Evolutionary conservation across 2,113 vertebrate genomes (phyloP).

Genomic region (Benitochromis conjunctus): DNA sequence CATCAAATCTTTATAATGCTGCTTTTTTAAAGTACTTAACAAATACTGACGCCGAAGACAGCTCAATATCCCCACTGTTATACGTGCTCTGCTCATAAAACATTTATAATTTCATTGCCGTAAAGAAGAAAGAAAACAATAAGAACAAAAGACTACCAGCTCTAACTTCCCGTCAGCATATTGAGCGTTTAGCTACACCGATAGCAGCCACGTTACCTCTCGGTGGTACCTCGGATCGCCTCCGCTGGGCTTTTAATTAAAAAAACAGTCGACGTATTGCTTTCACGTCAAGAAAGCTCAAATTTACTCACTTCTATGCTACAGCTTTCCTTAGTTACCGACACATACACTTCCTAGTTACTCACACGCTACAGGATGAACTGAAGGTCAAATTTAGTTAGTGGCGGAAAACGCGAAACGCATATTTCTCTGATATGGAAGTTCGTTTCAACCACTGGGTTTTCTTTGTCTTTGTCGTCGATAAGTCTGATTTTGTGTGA

Average conservation of each 20-base stretch:
- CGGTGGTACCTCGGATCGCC: accelerated
- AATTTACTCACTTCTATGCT: neutral
- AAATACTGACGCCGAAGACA: neutral
- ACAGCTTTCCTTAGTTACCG: slow-evolving; percentile 34
- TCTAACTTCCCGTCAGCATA: neutral
- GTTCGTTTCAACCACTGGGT: neutral
- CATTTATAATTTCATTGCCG: neutral
- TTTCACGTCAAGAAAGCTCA: neutral
- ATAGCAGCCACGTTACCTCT: neutral
- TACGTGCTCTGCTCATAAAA: neutral
- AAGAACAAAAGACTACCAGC: neutral
- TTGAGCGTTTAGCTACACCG: neutral
- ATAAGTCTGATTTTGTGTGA: neutral
- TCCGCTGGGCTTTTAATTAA: accelerated
- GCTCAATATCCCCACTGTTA: neutral
- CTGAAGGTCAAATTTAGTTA: slow-evolving; percentile 14
- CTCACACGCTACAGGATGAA: slow-evolving; percentile 35
- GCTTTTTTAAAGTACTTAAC: neutral
- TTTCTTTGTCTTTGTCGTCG: neutral
- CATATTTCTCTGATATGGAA: neutral
- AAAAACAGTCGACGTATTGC: neutral
- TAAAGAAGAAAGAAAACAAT: neutral
- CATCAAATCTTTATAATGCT: neutral
- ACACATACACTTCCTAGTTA: slow-evolving; percentile 55
- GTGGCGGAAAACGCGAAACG: neutral